Base-by-base conservation (phyloP, 2,888 invertebrate genomes). In the Ectemnius continuus region DNA sequence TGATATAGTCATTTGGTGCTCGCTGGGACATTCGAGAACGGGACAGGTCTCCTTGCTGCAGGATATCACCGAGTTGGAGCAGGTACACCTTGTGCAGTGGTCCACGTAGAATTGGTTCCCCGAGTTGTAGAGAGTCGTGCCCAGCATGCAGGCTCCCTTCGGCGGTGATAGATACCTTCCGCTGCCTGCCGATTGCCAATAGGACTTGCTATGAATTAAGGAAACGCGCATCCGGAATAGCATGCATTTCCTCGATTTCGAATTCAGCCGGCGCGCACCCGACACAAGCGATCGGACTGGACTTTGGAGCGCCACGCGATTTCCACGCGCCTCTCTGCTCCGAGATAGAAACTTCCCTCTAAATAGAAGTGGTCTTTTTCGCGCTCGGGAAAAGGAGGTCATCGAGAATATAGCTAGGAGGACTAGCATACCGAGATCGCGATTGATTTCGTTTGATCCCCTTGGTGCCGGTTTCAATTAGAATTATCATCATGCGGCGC, bases 41-140 rank as follows among this genome's bases (percentile, higher is more conserved):
- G 98, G 97, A 85, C 98, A 98, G 0, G 97, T 95, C 82, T 94
- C 93, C 14, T 97, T 93, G 70, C 93, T 93, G 91, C 98, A 98
- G 62, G 96, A 93, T 0, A 96, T 94, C 4, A 96, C 97, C 58
- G 96, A 95, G 84, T 96, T 95, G 83, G 92, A 89, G 88, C 98
- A 98, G 11, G 93, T 94, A 91, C 98, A 98, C 64, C 94, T 94
- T 0, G 98, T 97, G 91, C 98, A 98, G 0, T 94, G 94, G 88
- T 96, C 96, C 93, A 93, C 76, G 91, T 88, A 92, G 85, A 96
- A 96, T 18, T 92, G 91, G 48, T 93, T 92, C 36, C 93, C 93
- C 75, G 94, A 93, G 6, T 92, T 92, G 88, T 95, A 94, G 75
- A 95, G 92, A 70, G 93, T 94, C 74, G 94, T 94, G 61, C 95